Percentiles rank a stretch among this genome's conserved stretches.
Conservation (phyloP, 2,797 vertebrate species). For the Brachymystax lenok region DNA sequence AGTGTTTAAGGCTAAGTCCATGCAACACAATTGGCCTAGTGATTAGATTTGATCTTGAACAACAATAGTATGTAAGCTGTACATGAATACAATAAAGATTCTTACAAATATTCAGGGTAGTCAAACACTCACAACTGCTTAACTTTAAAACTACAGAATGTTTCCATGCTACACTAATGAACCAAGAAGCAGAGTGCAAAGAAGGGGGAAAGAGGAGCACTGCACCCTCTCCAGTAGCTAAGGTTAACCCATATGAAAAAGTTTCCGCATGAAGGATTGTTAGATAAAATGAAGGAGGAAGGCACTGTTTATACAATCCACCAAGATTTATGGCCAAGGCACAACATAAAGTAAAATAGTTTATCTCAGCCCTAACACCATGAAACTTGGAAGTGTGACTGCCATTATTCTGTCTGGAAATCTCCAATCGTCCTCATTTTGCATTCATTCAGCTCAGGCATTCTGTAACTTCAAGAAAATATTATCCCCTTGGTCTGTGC, state of each 20-base stretch:
- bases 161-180: background rate
- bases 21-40: conserved; percentile 18
- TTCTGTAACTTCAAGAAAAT: conserved; percentile 41
- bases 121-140: background rate
- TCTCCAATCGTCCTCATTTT: conserved; percentile 46
- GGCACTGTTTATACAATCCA: conserved; percentile 48
- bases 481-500: conserved; percentile 16
- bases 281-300: conserved; percentile 58
- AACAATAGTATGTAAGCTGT: background rate
- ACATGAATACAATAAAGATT: background rate
- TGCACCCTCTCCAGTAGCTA: conserved; percentile 24
- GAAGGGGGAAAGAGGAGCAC: conserved; percentile 23
- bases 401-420: conserved; percentile 64
- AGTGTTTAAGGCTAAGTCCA: background rate
- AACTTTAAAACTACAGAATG: background rate
- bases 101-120: background rate
- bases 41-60: conserved; percentile 23
- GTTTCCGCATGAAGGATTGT: conserved; percentile 48
- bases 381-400: conserved; percentile 67
- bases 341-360: conserved; percentile 73
- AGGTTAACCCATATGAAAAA: conserved; percentile 37
- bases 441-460: conserved; percentile 53
- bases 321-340: conserved; percentile 67
- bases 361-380: conserved; percentile 72
- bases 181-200: background rate